Evolutionary conservation across 1,140 invertebrate species (phyloP), one percentile per base, ranked within the genome.

Genomic region (Drosophila pseudoobscura): DNA sequence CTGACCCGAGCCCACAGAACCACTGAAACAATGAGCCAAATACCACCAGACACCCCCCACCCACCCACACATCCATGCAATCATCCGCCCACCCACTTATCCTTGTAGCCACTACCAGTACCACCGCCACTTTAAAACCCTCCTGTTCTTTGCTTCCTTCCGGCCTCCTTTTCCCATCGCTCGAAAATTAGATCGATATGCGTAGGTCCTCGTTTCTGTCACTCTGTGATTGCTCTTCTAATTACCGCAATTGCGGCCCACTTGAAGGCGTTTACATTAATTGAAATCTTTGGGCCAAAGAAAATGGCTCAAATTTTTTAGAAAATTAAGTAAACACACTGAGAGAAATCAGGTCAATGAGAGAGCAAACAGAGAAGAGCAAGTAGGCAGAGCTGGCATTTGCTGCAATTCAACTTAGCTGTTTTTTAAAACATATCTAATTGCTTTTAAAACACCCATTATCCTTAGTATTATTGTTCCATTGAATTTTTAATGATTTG

Each of bases 241-340:
- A 85, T 80, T 71, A 80, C 75, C 59, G 59, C 62, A 80, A 74
- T 80, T 85, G 68, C 44, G 43, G 49, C 60, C 50, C 39, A 71
- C 75, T 70, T 64, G 22, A 49, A 50, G 35, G 64, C 62, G 47
- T 82, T 77, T 71, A 65, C 59, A 72, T 72, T 82, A 85, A 85
- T 82, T 78, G 63, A 75, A 80, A 77, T 73, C 58, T 74, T 45
- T 53, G 6, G 45, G 20, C 24, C 6, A 45, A 11, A 57, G 66
- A 74, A 73, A 58, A 63, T 17, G 46, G 22, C 35, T 8, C 11
- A 73, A 54, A 39, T 55, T 73, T 44, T 63, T 46, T 22, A 45
- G 31, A 35, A 56, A 50, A 69, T 57, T 69, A 69, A 56, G 63
- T 69, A 57, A 70, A 5, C 13, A 39, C 35, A 39, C 35, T 39